These are phyloP conservation scores for Hydrophis major DNA, from an alignment of 2,797 vertebrate genomes.

Conservation along the genomic window DNA sequence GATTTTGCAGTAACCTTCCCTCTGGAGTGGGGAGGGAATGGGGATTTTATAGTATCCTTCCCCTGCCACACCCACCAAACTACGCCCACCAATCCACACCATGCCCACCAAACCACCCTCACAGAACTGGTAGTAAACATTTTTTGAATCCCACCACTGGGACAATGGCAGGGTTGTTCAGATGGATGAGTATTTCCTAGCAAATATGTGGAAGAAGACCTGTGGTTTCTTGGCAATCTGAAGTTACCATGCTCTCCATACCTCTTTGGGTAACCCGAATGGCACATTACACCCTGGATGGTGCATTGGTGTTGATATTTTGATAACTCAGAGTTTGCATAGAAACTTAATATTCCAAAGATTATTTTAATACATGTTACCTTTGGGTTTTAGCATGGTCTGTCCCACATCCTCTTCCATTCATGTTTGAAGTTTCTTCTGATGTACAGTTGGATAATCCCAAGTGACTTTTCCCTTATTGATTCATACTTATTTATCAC, in stretches of 20 bases:
- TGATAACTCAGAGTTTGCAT: not conserved
- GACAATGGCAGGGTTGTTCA: not conserved
- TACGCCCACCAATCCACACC: too few relatives aligned
- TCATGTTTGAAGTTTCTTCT: conserved; percentile 36
- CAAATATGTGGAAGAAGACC: not conserved
- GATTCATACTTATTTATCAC: conserved; percentile 42
- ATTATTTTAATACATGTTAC: conserved; percentile 7
- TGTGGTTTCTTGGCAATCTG: too few relatives aligned
- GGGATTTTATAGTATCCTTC: too few relatives aligned
- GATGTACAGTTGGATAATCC: conserved; percentile 11
- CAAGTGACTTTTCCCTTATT: conserved; percentile 13
- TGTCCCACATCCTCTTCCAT: conserved; percentile 23
- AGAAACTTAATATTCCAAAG: not conserved
- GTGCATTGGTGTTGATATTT: not conserved
- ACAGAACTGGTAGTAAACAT: too few relatives aligned
- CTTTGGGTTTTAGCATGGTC: conserved; percentile 24
- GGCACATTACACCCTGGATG: not conserved
- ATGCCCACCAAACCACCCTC: too few relatives aligned
- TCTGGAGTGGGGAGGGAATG: too few relatives aligned
- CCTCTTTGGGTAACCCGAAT: not conserved
- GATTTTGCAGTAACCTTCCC: too few relatives aligned
- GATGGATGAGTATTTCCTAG: not conserved
- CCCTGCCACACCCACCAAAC: too few relatives aligned
- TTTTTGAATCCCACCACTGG: too few relatives aligned
- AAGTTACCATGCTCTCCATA: not conserved